Evolutionary conservation across 2,888 invertebrate genomes (phyloP).

Genomic region (Homarus gammarus): DNA sequence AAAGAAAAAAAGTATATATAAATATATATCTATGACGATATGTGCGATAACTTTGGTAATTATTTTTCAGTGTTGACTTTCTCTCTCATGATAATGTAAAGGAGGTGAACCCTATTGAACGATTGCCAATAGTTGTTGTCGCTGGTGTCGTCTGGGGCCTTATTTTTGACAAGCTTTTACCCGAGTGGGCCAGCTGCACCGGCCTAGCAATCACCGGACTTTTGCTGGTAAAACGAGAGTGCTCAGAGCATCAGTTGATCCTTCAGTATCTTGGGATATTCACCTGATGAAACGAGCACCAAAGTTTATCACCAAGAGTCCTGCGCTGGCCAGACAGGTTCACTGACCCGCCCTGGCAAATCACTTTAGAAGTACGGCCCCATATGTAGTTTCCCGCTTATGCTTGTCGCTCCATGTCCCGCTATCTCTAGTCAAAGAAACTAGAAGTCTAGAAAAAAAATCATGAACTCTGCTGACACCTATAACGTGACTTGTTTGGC

Average conservation of each 20-base stretch:
- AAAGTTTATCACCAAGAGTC: not conserved
- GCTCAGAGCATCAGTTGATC: not conserved
- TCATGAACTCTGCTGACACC: slow-evolving; percentile 51
- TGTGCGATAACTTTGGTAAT: not conserved
- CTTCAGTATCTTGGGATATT: not conserved
- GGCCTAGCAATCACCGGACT: not conserved
- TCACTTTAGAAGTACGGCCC: slow-evolving; percentile 31
- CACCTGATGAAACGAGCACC: not conserved
- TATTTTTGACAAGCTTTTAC: not conserved
- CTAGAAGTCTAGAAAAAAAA: slow-evolving; percentile 41
- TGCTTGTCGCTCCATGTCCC: slow-evolving; percentile 67
- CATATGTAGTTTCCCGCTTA: slow-evolving; percentile 58
- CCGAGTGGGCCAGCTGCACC: not conserved
- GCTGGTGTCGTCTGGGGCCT: slow-evolving; percentile 6
- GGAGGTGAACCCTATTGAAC: not conserved
- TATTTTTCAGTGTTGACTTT: slow-evolving; percentile 4
- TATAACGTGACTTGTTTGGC: slow-evolving; percentile 67
- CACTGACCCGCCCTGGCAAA: not conserved
- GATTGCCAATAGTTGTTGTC: slow-evolving; percentile 4
- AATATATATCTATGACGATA: slow-evolving; percentile 46
- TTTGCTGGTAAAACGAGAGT: not conserved
- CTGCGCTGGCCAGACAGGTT: not conserved
- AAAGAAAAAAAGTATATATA: slow-evolving; percentile 51
- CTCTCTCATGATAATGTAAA: slow-evolving; percentile 15
- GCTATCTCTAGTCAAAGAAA: slow-evolving; percentile 68